Evolutionary conservation across 2,888 invertebrate species (phyloP).

Genomic region (Rhaphigaster nebulosa): DNA sequence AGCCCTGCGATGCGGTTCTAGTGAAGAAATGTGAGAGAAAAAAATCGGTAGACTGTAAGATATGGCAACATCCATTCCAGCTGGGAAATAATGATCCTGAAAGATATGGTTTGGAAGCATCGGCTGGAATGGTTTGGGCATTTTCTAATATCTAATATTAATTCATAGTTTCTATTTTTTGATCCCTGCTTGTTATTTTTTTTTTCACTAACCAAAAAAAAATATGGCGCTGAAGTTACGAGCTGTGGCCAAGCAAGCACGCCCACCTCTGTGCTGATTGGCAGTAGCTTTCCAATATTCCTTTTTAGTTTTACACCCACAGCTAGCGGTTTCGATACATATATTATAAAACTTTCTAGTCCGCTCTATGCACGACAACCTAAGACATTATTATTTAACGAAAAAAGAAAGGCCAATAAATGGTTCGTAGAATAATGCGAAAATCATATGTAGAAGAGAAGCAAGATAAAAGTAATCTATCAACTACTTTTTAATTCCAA

Average conservation of each 20-base stretch:
- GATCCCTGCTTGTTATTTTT: background rate
- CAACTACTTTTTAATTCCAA: background rate
- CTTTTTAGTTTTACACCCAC: constrained; percentile 10
- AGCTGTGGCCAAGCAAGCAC: background rate
- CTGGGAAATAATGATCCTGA: too few species aligned
- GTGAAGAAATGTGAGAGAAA: background rate
- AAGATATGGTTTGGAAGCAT: too few species aligned
- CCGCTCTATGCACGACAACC: background rate
- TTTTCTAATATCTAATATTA: background rate
- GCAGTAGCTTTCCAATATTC: constrained; percentile 9
- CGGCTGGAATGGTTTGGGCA: too few species aligned
- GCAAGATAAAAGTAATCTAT: background rate
- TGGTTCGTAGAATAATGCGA: background rate
- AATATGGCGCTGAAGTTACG: background rate
- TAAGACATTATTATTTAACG: background rate
- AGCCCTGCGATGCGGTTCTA: background rate
- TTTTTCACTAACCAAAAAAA: background rate
- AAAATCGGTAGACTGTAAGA: too few species aligned
- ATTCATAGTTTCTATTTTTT: background rate
- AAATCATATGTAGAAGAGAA: background rate
- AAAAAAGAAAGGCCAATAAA: background rate
- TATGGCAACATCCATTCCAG: too few species aligned
- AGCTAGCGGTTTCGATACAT: background rate
- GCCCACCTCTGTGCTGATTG: background rate
- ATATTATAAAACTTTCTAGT: constrained; percentile 4